Conservation (phyloP, 2,113 vertebrate species). For the Brachypodius melanocephalos region DNA sequence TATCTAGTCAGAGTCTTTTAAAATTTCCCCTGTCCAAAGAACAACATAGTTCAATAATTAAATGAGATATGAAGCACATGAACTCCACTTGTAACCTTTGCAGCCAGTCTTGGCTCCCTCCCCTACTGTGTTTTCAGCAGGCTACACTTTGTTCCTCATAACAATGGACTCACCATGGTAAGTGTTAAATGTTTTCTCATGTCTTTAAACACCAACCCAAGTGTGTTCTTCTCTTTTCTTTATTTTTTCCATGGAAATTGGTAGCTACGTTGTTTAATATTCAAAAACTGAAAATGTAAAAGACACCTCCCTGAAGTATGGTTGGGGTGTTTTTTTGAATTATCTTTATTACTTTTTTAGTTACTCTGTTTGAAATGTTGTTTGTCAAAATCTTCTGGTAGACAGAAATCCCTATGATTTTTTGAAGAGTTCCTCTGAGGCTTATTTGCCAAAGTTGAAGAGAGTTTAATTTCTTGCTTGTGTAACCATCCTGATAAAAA, state of each 20-base stretch:
- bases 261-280: background rate
- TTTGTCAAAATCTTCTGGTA: background rate
- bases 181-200: background rate
- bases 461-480: slow-evolving; percentile 46
- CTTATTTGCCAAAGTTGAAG: background rate
- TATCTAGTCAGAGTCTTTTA: background rate
- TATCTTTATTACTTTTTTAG: background rate
- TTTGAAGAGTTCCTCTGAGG: background rate
- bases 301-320: background rate
- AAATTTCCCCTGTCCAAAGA: background rate
- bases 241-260: background rate
- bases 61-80: background rate
- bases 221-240: fast-evolving
- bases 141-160: fast-evolving
- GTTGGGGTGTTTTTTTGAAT: background rate
- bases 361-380: background rate
- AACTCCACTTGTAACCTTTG: background rate
- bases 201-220: background rate
- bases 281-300: background rate
- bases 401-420: background rate
- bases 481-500: slow-evolving; percentile 8
- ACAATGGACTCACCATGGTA: background rate
- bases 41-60: background rate
- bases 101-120: background rate
- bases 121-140: background rate